These are phyloP conservation scores for Apostichopus leukothele DNA, from an alignment of 53 echinoderm and acorn worm genomes.

Conservation along the genomic window DNA sequence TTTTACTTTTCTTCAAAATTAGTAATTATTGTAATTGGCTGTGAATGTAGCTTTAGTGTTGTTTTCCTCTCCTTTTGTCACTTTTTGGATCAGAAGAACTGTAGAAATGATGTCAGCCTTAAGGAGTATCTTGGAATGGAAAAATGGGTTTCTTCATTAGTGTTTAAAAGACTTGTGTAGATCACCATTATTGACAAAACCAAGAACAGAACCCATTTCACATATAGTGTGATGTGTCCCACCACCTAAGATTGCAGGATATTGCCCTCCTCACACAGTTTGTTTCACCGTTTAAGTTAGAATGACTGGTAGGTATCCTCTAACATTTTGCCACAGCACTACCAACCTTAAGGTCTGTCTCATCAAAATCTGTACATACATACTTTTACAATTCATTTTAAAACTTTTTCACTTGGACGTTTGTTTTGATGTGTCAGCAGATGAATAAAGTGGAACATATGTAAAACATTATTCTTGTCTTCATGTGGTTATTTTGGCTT, in stretches of 20 bases:
- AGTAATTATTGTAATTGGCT: slow-evolving; percentile 46
- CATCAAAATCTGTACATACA: slow-evolving; percentile 25
- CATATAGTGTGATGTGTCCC: too few species aligned
- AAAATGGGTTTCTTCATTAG: not conserved
- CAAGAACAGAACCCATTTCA: too few species aligned
- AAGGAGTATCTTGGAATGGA: not conserved
- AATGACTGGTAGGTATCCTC: too few species aligned
- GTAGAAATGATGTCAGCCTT: not conserved
- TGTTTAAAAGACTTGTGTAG: not conserved
- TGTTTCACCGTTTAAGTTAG: too few species aligned
- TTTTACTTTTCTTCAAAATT: slow-evolving; percentile 37
- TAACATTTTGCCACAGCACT: not conserved
- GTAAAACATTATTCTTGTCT: not conserved
- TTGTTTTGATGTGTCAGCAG: slow-evolving; percentile 33
- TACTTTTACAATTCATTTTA: slow-evolving; percentile 38
- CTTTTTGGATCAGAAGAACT: not conserved
- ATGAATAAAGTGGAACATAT: slow-evolving; percentile 23
- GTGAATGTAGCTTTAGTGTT: slow-evolving; percentile 33
- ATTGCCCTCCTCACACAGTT: too few species aligned
- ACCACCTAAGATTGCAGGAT: too few species aligned
- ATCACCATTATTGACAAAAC: too few species aligned
- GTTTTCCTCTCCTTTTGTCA: slow-evolving; percentile 18
- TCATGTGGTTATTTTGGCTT: too few species aligned
- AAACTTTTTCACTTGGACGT: slow-evolving; percentile 4
- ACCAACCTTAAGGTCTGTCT: slow-evolving; percentile 2